Conservation (phyloP, 2,113 vertebrate species). For the Cyanoramphus novaezelandiae region DNA sequence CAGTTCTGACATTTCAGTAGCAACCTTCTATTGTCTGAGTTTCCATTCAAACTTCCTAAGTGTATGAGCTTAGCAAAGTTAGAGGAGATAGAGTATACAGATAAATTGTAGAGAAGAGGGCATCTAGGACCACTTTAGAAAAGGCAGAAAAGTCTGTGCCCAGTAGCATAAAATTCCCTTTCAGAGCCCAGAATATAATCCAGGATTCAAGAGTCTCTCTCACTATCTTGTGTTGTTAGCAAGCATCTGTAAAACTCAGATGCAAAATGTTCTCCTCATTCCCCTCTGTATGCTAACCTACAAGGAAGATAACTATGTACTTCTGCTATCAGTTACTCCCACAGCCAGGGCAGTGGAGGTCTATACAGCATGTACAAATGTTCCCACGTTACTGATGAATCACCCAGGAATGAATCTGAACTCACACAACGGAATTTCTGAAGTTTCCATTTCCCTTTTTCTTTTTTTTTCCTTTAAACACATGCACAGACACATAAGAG, state of each 20-base stretch:
- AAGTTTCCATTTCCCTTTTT: neutral
- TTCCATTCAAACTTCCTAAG: neutral
- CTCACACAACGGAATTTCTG: neutral
- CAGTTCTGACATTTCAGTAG: neutral
- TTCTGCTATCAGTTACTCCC: conserved; percentile 35
- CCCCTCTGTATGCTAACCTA: conserved; percentile 32
- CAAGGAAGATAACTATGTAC: conserved; percentile 23
- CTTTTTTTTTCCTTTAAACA: neutral
- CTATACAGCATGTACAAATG: neutral
- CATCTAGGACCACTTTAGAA: neutral
- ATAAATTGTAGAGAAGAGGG: neutral
- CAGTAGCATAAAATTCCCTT: neutral
- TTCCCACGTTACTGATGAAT: neutral
- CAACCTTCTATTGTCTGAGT: neutral
- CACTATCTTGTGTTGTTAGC: neutral
- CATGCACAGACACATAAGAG: neutral
- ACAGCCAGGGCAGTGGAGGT: neutral
- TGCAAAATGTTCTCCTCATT: neutral
- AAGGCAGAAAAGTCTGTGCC: neutral
- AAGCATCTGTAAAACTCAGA: conserved; percentile 8
- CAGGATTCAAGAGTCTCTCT: neutral
- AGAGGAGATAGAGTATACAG: neutral
- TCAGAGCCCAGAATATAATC: neutral
- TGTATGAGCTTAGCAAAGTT: neutral
- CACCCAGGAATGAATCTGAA: neutral